Percentiles rank a stretch among this genome's conserved stretches.
phyloP scores from a whole-genome alignment of 1,140 invertebrate species.

The Limonius californicus region DNA sequence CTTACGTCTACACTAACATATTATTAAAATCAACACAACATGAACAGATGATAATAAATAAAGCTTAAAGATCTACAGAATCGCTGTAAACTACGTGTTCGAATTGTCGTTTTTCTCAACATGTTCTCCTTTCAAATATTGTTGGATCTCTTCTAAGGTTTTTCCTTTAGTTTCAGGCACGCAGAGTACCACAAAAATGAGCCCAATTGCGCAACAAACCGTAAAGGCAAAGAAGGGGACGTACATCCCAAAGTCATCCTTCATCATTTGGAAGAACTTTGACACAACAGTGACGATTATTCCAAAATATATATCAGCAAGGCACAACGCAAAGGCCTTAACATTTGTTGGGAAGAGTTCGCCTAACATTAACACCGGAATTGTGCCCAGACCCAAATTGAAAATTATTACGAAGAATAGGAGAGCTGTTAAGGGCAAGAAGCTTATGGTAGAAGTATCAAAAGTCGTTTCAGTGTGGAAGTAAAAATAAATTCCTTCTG shows the following conservation, averaged over 20 bases:
- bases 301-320: slow-evolving; percentile 68
- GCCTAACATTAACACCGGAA: slow-evolving; percentile 67
- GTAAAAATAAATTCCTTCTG: slow-evolving; percentile 52
- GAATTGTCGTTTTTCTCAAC: too few species aligned
- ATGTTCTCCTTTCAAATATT: slow-evolving; percentile 1
- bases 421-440: slow-evolving; percentile 62
- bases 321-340: slow-evolving; percentile 64
- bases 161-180: slow-evolving; percentile 83
- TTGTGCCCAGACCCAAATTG: slow-evolving; percentile 64
- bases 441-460: background rate
- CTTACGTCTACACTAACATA: too few species aligned
- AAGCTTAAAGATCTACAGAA: too few species aligned
- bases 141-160: slow-evolving; percentile 56
- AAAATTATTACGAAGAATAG: slow-evolving; percentile 68
- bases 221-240: slow-evolving; percentile 73
- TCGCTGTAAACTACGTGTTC: too few species aligned
- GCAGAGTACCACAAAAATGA: slow-evolving; percentile 60
- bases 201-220: slow-evolving; percentile 57
- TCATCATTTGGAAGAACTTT: slow-evolving; percentile 65
- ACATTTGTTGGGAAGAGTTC: slow-evolving; percentile 71
- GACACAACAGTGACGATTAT: slow-evolving; percentile 69
- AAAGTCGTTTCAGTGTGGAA: background rate
- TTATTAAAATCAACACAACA: too few species aligned
- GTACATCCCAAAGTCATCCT: slow-evolving; percentile 58
- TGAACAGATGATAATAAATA: too few species aligned